Evolutionary conservation across 1,140 invertebrate genomes (phyloP).

Genomic region (Heliconius hewitsoni): DNA sequence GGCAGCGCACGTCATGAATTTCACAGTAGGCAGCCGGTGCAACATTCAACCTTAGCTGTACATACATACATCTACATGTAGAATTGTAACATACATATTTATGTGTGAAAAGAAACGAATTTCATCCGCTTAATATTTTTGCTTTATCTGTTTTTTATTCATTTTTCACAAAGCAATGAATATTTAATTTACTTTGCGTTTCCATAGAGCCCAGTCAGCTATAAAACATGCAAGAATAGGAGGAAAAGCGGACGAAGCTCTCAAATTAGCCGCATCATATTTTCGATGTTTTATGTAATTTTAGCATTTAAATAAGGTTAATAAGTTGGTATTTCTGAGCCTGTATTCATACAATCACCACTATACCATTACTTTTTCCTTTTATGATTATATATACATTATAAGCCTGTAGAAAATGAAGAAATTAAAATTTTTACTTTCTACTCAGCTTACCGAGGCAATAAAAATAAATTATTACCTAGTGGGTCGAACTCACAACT

Average conservation of each 20-base stretch:
- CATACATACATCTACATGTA: conserved; percentile 24
- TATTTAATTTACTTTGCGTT: conserved; percentile 31
- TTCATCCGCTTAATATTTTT: conserved; percentile 33
- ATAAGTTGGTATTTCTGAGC: background rate
- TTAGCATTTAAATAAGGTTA: background rate
- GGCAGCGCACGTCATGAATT: conserved; percentile 65
- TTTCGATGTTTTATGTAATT: background rate
- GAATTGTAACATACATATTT: conserved; percentile 29
- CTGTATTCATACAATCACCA: background rate
- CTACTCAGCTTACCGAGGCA: too few species aligned
- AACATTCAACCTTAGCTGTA: conserved; percentile 50
- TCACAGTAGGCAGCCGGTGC: conserved; percentile 55
- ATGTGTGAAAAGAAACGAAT: conserved; percentile 23
- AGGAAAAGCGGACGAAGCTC: background rate
- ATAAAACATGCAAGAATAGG: conserved; percentile 22
- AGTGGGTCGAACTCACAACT: too few species aligned
- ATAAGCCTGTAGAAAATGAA: too few species aligned
- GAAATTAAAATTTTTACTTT: too few species aligned
- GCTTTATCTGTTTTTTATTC: conserved; percentile 26
- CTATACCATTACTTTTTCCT: too few species aligned
- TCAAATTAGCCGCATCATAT: background rate
- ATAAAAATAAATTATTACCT: too few species aligned
- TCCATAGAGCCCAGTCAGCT: conserved; percentile 19
- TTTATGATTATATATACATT: too few species aligned
- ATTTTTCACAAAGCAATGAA: conserved; percentile 22